Base-by-base conservation (phyloP, 53 echinoderm and acorn worm species). In the Antedon mediterranea region DNA sequence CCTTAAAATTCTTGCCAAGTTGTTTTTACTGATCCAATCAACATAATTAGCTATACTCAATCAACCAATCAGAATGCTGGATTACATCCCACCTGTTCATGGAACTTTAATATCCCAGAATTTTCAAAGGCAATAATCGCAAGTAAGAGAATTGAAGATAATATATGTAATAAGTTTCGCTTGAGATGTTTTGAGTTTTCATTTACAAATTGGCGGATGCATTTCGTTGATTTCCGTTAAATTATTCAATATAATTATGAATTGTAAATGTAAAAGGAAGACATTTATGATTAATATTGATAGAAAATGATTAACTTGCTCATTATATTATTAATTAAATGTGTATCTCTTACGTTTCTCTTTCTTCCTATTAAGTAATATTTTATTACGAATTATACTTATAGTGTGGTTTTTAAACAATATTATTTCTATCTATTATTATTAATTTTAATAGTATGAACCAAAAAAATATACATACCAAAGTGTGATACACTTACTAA, bases 321-420 rank as follows among this genome's bases (percentile, higher is more conserved):
- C 37, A 37, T 37, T 57, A 57, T 57, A 57, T 57, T 57, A 57
- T 3, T 43, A 33, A 84, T 78, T 78, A 79, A 84, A 18, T 20
- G 31, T 72, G 37, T 0, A 43, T 72, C 41, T 28, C 18, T 30
- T 75, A 31, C 71, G 14, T 28, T n/a, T n/a, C n/a, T n/a, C n/a
- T n/a, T n/a, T n/a, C n/a, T n/a, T n/a, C n/a, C n/a, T n/a, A n/a
- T n/a, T n/a, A n/a, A n/a, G n/a, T n/a, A n/a, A n/a, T n/a, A n/a
- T n/a, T n/a, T n/a, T n/a, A n/a, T n/a, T n/a, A n/a, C n/a, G n/a
- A n/a, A n/a, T n/a, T n/a, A n/a, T n/a, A n/a, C n/a, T n/a, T n/a
- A n/a, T n/a, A n/a, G n/a, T n/a, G n/a, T n/a, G n/a, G n/a, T n/a
- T n/a, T n/a, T n/a, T n/a, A n/a, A n/a, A n/a, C n/a, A n/a, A n/a